phyloP scores from a whole-genome alignment of 2,113 vertebrate species.

The Collichthys lucidus region DNA sequence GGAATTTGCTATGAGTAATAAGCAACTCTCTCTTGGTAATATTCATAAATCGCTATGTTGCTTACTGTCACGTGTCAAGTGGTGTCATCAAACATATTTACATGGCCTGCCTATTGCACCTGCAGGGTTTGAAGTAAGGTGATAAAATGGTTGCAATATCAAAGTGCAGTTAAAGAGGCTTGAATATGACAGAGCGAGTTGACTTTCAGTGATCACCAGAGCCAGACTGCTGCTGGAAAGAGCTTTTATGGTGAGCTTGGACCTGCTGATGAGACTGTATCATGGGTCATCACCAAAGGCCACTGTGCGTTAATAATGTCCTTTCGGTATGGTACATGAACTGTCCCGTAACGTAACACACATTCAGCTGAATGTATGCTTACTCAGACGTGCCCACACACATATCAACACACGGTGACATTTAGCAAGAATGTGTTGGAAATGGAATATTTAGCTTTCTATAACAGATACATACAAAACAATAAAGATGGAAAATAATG shows the following conservation, averaged over 20 bases:
- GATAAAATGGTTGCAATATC: background rate
- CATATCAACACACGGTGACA: background rate
- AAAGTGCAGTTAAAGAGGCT: background rate
- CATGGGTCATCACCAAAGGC: conserved; percentile 43
- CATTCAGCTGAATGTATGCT: conserved; percentile 12
- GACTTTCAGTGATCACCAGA: conserved; percentile 16
- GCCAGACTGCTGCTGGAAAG: conserved; percentile 7
- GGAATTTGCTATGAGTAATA: background rate
- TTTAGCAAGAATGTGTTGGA: background rate
- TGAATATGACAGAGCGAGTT: background rate
- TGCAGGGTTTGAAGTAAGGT: background rate
- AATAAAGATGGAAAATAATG: background rate
- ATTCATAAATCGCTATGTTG: background rate
- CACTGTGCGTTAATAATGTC: conserved; percentile 37
- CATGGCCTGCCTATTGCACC: background rate
- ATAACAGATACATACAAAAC: background rate
- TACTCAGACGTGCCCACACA: conserved; percentile 17
- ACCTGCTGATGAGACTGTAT: conserved; percentile 57
- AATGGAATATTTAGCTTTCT: background rate
- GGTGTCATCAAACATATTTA: background rate
- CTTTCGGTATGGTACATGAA: conserved; percentile 9
- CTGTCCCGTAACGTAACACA: background rate
- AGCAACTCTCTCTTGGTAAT: background rate
- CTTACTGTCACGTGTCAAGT: background rate
- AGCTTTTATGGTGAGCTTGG: conserved; percentile 30